Conservation (phyloP, 2,113 vertebrate genomes). For the Pseudorhombus dupliciocellatus region DNA sequence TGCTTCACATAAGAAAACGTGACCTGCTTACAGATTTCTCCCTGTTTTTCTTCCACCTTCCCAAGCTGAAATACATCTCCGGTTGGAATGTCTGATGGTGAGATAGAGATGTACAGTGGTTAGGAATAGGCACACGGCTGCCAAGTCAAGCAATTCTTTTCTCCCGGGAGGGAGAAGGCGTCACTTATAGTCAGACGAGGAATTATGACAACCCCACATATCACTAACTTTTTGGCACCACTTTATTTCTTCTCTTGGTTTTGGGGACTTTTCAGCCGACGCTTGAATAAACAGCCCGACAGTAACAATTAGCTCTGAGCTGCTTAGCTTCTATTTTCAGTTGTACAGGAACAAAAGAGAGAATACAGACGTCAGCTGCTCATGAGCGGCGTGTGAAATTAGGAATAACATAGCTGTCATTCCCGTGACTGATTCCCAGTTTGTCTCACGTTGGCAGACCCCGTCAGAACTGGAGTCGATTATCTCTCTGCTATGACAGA, state of each 20-base stretch:
- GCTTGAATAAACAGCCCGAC: conserved; percentile 11
- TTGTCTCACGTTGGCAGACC: no score
- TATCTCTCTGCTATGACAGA: no score
- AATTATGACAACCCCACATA: conserved; percentile 40
- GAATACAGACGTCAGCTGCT: background rate
- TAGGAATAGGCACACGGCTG: conserved; percentile 26
- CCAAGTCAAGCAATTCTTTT: conserved; percentile 37
- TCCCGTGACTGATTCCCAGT: no score
- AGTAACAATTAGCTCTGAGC: conserved; percentile 36
- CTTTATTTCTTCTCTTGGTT: conserved; percentile 26
- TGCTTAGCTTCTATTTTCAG: conserved; percentile 24
- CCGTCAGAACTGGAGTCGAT: no score
- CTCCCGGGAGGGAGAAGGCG: conserved; percentile 22
- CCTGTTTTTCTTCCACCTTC: conserved; percentile 17
- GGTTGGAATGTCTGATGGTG: conserved; percentile 19
- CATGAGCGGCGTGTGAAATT: no score
- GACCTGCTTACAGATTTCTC: conserved; percentile 4
- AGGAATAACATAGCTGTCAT: no score
- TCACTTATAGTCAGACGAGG: conserved; percentile 34
- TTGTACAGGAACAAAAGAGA: conserved; percentile 31
- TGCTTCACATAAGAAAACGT: conserved; percentile 7
- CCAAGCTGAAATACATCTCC: conserved; percentile 7
- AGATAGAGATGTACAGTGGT: conserved; percentile 29
- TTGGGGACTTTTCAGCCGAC: conserved; percentile 36
- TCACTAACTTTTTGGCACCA: conserved; percentile 34